Percentiles rank a stretch among this genome's conserved stretches.
phyloP scores from a whole-genome alignment of 2,888 invertebrate species.

The Metellina segmentata region DNA sequence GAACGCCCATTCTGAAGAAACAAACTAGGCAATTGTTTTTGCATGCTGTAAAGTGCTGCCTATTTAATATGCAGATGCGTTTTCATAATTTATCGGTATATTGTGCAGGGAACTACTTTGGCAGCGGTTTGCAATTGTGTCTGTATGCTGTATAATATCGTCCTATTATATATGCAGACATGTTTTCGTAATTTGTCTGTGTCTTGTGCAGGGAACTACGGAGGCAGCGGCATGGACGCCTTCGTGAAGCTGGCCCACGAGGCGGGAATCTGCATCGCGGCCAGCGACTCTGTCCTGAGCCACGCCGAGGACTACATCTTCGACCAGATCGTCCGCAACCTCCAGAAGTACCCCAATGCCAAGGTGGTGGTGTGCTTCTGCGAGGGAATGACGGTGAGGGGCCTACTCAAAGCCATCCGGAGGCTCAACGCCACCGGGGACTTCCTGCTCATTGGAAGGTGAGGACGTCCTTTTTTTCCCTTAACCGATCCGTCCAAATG shows the following conservation, averaged over 20 bases:
- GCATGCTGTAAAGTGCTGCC: too few species aligned
- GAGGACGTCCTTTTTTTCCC: conserved; percentile 74
- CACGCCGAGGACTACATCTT: conserved; percentile 84
- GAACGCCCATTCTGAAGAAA: too few species aligned
- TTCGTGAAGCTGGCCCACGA: conserved; percentile 87
- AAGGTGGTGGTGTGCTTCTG: conserved; percentile 89
- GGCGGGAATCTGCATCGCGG: conserved; percentile 87
- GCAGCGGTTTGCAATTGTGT: neutral
- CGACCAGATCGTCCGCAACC: conserved; percentile 82
- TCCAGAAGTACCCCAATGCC: conserved; percentile 84
- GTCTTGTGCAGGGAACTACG: conserved; percentile 86
- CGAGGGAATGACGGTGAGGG: conserved; percentile 87
- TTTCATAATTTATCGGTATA: too few species aligned
- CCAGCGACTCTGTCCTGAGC: conserved; percentile 85
- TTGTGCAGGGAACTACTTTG: too few species aligned
- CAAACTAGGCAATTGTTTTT: too few species aligned
- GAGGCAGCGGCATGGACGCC: conserved; percentile 88
- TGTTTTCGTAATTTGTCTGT: neutral
- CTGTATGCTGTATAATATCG: too few species aligned
- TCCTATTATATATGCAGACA: neutral
- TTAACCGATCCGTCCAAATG: too few species aligned
- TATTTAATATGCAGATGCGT: too few species aligned
- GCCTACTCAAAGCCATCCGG: conserved; percentile 85
- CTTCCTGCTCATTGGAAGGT: conserved; percentile 87
- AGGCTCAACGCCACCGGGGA: conserved; percentile 84